These are phyloP conservation scores for Meliscaeva auricollis DNA, from an alignment of 2,888 invertebrate genomes.

Conservation along the genomic window DNA sequence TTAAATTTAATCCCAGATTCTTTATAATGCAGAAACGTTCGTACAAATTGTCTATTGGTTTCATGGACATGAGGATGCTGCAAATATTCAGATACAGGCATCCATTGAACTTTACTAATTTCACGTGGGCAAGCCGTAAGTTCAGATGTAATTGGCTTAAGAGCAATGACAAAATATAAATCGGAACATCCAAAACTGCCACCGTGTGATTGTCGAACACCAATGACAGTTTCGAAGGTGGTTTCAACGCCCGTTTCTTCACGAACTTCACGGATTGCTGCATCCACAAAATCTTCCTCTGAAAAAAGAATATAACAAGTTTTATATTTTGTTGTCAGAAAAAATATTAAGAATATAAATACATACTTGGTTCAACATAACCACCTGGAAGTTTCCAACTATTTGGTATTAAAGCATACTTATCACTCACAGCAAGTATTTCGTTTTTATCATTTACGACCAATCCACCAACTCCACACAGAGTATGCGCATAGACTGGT, in stretches of 20 bases:
- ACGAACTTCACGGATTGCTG: conserved; percentile 92
- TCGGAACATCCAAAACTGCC: conserved; percentile 93
- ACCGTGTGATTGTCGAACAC: conserved; percentile 91
- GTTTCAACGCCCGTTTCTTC: conserved; percentile 95
- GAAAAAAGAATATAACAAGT: conserved; percentile 64
- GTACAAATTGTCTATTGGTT: conserved; percentile 88
- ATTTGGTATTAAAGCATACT: conserved; percentile 83
- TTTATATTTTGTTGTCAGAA: neutral
- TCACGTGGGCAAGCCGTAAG: conserved; percentile 90
- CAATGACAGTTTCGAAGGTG: conserved; percentile 90
- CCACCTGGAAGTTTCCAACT: conserved; percentile 97
- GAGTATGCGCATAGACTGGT: conserved; percentile 92
- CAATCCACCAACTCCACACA: conserved; percentile 93
- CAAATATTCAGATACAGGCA: conserved; percentile 90
- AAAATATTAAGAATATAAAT: conserved; percentile 3
- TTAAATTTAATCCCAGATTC: conserved; percentile 87
- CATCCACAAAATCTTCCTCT: conserved; percentile 93
- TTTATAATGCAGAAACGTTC: conserved; percentile 88
- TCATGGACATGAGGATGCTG: conserved; percentile 89
- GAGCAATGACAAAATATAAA: conserved; percentile 91
- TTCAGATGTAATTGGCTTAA: conserved; percentile 87
- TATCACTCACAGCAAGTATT: conserved; percentile 92
- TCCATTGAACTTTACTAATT: conserved; percentile 92
- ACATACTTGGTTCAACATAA: conserved; percentile 92
- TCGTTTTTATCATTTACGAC: conserved; percentile 91